These are phyloP conservation scores for Eilema depressum DNA, from an alignment of 2,888 invertebrate species.

Conservation along the genomic window DNA sequence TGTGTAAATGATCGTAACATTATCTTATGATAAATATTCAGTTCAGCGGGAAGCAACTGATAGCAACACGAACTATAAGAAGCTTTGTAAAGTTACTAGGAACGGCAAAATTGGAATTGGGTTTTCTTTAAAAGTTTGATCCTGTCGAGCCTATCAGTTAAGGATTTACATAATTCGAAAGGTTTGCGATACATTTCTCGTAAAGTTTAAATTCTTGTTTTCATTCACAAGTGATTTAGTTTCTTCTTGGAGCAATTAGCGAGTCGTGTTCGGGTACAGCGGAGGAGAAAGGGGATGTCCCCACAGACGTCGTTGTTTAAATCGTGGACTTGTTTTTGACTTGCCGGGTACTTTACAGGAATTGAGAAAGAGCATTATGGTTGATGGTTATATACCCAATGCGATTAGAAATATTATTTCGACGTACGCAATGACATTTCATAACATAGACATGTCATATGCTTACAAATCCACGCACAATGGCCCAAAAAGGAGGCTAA, in stretches of 20 bases:
- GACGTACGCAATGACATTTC: too few species aligned
- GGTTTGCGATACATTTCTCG: constrained; percentile 13
- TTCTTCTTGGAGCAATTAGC: constrained; percentile 47
- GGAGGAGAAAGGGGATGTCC: background rate
- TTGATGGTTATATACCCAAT: too few species aligned
- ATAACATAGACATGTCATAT: too few species aligned
- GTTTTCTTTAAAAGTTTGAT: constrained; percentile 8
- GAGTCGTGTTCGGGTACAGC: constrained; percentile 28
- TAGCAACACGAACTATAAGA: background rate
- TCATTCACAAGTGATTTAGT: constrained; percentile 43
- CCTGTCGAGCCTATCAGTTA: constrained; percentile 6
- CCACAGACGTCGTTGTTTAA: constrained; percentile 27
- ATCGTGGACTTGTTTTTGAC: constrained; percentile 34
- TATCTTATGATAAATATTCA: background rate
- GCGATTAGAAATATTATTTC: background rate
- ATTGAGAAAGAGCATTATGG: background rate
- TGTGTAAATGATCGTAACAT: background rate
- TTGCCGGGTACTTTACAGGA: constrained; percentile 17
- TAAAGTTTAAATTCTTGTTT: constrained; percentile 18
- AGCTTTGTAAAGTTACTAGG: background rate
- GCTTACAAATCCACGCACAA: too few species aligned
- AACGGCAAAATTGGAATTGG: constrained; percentile 1
- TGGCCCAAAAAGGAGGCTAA: too few species aligned
- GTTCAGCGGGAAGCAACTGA: background rate
- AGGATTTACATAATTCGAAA: constrained; percentile 12